phyloP scores from a whole-genome alignment of 2,888 invertebrate genomes.

The Campopleginae sp. region DNA sequence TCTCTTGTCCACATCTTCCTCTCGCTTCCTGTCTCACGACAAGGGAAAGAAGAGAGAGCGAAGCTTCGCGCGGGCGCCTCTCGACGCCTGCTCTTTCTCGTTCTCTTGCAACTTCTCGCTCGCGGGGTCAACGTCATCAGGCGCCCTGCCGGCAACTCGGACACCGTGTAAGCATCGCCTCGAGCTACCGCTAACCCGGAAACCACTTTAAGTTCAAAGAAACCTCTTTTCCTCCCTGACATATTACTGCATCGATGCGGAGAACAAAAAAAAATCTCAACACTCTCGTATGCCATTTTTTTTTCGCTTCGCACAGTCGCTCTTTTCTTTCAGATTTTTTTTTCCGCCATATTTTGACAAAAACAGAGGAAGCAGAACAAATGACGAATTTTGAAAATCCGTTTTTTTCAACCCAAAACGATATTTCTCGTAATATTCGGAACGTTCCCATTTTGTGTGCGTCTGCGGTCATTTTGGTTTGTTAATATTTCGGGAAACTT shows the following conservation, averaged over 20 bases:
- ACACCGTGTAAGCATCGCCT: slow-evolving; percentile 55
- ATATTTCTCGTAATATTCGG: neutral
- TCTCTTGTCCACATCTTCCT: slow-evolving; percentile 73
- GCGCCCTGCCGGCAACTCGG: slow-evolving; percentile 66
- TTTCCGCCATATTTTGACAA: neutral
- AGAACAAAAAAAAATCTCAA: slow-evolving; percentile 3
- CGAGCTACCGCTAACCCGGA: slow-evolving; percentile 48
- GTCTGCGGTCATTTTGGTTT: slow-evolving; percentile 53
- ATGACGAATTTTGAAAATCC: neutral
- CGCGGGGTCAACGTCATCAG: slow-evolving; percentile 83
- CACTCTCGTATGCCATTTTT: neutral
- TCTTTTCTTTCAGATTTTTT: neutral
- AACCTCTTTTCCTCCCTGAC: neutral
- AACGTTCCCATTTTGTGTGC: neutral
- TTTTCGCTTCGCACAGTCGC: neutral
- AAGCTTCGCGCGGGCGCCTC: slow-evolving; percentile 62
- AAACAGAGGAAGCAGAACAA: neutral
- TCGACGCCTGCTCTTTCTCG: slow-evolving; percentile 59
- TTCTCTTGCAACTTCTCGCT: slow-evolving; percentile 68
- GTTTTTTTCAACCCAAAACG: neutral
- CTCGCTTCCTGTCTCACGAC: slow-evolving; percentile 75
- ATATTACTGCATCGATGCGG: slow-evolving; percentile 13
- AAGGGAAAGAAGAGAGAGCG: slow-evolving; percentile 28
- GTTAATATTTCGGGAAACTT: slow-evolving; percentile 70
- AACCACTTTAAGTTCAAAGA: slow-evolving; percentile 25